Evolutionary conservation across 2,797 vertebrate species (phyloP), one percentile per base, ranked within the genome.

Genomic region (Phoebastria nigripes): DNA sequence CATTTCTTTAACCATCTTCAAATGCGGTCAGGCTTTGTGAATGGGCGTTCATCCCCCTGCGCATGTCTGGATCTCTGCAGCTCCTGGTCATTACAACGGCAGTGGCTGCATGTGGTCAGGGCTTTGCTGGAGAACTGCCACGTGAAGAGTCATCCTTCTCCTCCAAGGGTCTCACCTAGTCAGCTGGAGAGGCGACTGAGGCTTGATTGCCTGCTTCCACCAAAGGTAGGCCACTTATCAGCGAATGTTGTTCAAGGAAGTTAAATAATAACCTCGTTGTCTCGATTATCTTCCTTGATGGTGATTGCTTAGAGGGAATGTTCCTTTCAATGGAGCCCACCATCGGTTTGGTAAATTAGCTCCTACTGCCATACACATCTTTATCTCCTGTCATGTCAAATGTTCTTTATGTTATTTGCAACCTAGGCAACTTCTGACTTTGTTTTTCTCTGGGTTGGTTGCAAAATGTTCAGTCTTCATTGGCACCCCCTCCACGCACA

Each of bases 31-130:
- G 78, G 42, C 10, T 26, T 41, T 70, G 35, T 37, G 66, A 87
- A 54, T 3, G 2, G 24, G 9, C 0, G 2, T 51, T 72, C 0
- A 0, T 9, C 6, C 35, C 51, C 12, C 15, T n/a, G 15, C 44
- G 24, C 3, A 6, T 46, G 19, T 39, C 58, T 58, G 72, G 17
- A 44, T 18, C 61, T 67, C n/a, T 7, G 26, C 72, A 87, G 72
- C 56, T 83, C 37, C 33, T 29, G 33, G 4, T 33, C 3, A 2
- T 61, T 28, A 5, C 1, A 2, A 4, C 9, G 7, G 6, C 14
- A 19, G 59, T 0, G 1, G 22, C 73, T 73, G 37, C 18, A 4
- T 0, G 0, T 19, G 49, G 47, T 37, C 37, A n/a, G 21, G 29
- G 31, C 41, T 81, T 26, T 55, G 29, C 41, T 67, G 1, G 9